Evolutionary conservation across 2,797 vertebrate species (phyloP), one percentile per base, ranked within the genome.

Genomic region (Malurus leucopterus): DNA sequence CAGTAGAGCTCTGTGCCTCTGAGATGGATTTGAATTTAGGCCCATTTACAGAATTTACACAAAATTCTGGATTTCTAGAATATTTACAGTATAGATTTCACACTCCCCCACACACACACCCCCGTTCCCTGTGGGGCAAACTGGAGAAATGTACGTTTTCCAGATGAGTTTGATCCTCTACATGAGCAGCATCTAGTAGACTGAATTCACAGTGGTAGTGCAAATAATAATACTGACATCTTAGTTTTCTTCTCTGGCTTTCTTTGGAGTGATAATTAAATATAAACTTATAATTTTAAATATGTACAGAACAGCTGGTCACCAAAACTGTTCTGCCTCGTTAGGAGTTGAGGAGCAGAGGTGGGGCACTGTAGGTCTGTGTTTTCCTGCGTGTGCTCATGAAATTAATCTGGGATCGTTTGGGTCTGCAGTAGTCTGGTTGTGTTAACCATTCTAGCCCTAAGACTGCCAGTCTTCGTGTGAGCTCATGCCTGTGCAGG

Each of bases 81-180:
- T 57, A 43, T 67, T 91, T 46, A 34, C 6, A 6, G 4, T 57
- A 19, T 9, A 47, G 41, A 32, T 89, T 86, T 62, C 22, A 34
- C 7, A 18, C 8, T 5, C 7, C 20, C 23, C 2, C 4, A 1
- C 4, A 1, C 9, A 23, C 15, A 6, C 4, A 2, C 2, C 1
- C 8, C 15, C 2, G 4, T 61, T 77, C 15, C 19, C 32, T 75
- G 36, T 22, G 8, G 16, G 3, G 14, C 40, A 68, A 53, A 72
- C 6, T 41, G 34, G 38, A 72, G 49, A 84, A 74, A 15, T 21
- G 1, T 26, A 62, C 9, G 18, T 46, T n/a, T 29, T 11, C 17
- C 30, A 40, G 32, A 6, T 57, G 41, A 75, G 30, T 83, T 87
- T 69, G 22, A 15, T 75, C 20, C 13, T 78, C 23, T 65, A 29